These are phyloP conservation scores for Apodemus speciosus DNA, from an alignment of 2,113 vertebrate species.

Conservation along the genomic window DNA sequence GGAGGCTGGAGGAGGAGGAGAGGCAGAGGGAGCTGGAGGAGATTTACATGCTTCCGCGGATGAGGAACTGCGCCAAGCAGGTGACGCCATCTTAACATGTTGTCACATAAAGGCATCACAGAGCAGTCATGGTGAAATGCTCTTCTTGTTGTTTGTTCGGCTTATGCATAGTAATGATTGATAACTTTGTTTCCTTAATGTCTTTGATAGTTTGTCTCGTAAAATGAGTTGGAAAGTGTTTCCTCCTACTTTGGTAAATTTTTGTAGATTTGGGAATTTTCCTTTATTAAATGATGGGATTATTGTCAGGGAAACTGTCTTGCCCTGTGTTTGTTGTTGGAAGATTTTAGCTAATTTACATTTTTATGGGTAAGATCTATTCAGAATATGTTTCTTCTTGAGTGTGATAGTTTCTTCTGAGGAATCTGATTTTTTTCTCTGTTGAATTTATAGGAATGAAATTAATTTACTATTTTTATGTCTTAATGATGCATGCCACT, in stretches of 20 bases:
- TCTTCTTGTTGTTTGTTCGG: not conserved
- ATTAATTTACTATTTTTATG: not conserved
- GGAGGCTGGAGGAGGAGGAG: constrained; percentile 96
- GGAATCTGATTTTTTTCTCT: not conserved
- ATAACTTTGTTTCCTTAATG: not conserved
- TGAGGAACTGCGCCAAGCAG: constrained; percentile 99
- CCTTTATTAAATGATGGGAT: constrained; percentile 13
- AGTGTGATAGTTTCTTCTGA: constrained; percentile 39
- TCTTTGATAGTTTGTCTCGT: constrained; percentile 25
- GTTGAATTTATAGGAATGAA: constrained; percentile 6
- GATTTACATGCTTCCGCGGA: constrained; percentile 97
- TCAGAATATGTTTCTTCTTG: not conserved
- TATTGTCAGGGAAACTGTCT: not conserved
- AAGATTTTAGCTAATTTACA: constrained; percentile 19
- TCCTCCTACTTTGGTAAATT: not conserved
- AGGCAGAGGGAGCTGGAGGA: constrained; percentile 97
- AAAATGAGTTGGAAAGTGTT: constrained; percentile 37
- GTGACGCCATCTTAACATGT: constrained; percentile 80
- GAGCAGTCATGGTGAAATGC: not conserved
- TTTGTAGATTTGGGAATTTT: not conserved
- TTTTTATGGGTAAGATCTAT: constrained; percentile 25
- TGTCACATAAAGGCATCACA: not conserved
- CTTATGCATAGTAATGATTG: not conserved
- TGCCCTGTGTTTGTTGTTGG: not conserved
- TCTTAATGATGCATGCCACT: not conserved